These are phyloP conservation scores for Caprella mutica DNA, from an alignment of 2,888 invertebrate genomes.

Conservation along the genomic window DNA sequence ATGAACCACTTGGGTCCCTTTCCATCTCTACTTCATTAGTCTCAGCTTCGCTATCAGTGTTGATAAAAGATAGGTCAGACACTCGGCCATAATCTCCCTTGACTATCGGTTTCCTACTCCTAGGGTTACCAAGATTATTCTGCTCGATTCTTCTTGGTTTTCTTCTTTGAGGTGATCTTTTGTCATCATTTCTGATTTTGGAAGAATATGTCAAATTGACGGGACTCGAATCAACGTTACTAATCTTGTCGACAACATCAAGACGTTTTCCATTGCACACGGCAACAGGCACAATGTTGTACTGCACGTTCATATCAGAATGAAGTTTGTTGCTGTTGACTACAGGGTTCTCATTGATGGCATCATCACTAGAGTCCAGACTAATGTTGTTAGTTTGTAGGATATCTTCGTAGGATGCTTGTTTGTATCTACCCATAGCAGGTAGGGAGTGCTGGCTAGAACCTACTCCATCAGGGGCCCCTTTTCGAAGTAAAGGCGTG, in stretches of 20 bases:
- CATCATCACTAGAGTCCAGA: conserved; percentile 5
- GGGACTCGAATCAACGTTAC: background rate
- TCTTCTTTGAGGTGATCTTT: background rate
- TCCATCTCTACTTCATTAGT: too few species aligned
- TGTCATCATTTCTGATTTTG: conserved; percentile 5
- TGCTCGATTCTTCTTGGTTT: too few species aligned
- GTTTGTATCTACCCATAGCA: background rate
- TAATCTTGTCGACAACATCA: background rate
- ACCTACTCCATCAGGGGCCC: background rate
- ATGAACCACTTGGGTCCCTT: too few species aligned
- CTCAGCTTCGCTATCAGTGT: conserved; percentile 24
- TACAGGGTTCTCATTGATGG: conserved; percentile 5
- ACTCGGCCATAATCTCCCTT: conserved; percentile 29
- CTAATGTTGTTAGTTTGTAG: conserved; percentile 7
- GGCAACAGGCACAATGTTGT: background rate
- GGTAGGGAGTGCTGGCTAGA: background rate
- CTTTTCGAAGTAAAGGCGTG: background rate
- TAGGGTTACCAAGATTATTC: conserved; percentile 22
- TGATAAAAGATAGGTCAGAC: conserved; percentile 31
- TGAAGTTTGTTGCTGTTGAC: background rate
- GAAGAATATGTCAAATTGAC: background rate
- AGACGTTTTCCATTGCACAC: too few species aligned
- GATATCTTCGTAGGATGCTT: background rate
- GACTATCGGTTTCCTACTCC: conserved; percentile 29
- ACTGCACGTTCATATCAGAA: conserved; percentile 1